phyloP scores from a whole-genome alignment of 2,797 vertebrate species.

The Peromyscus aztecus region DNA sequence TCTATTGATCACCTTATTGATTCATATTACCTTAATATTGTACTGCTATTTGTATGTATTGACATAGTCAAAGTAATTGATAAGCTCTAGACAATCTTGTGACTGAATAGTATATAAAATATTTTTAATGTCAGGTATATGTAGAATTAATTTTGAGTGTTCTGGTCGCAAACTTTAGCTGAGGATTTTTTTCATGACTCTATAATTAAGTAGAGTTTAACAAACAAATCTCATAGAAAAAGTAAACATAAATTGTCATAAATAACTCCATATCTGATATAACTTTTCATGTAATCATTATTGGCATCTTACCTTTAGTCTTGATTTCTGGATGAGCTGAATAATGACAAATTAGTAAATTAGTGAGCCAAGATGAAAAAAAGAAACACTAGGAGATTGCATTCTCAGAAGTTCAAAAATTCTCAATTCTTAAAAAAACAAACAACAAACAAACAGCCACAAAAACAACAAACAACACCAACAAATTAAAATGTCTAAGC shows the following conservation, averaged over 20 bases:
- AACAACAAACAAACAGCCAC: not conserved
- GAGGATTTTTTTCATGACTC: not conserved
- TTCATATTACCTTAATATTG: constrained; percentile 80
- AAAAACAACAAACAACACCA: not conserved
- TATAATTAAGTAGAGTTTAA: not conserved
- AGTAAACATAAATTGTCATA: not conserved
- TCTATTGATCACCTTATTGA: constrained; percentile 84
- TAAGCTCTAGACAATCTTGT: not conserved
- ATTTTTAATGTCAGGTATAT: not conserved
- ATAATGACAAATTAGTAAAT: not conserved
- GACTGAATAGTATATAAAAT: constrained; percentile 18
- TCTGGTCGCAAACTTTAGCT: not conserved
- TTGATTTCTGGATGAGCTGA: not conserved
- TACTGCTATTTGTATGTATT: constrained; percentile 22
- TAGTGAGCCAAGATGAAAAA: not conserved
- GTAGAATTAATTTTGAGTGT: not conserved
- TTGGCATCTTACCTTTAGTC: not conserved
- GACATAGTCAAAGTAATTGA: constrained; percentile 45
- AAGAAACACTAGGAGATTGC: not conserved
- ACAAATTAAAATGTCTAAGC: not conserved
- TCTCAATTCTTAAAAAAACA: not conserved
- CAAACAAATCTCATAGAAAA: not conserved
- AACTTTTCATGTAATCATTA: not conserved
- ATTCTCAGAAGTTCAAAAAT: not conserved
- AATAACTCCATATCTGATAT: not conserved